phyloP scores from a whole-genome alignment of 92 coral and sea anemone species.

The Pocillopora meandrina region DNA sequence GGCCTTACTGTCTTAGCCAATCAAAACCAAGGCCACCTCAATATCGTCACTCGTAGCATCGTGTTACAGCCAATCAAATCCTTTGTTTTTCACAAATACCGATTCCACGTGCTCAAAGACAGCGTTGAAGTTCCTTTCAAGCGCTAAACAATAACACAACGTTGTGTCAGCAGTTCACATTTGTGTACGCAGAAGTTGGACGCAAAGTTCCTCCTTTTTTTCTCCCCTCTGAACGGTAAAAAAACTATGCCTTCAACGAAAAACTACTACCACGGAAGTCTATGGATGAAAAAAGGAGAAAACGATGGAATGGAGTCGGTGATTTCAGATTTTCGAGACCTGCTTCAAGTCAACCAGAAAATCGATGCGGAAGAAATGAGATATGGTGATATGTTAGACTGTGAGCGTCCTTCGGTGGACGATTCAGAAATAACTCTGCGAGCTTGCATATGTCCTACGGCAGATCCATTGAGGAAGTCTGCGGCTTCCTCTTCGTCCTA shows the following conservation, averaged over 20 bases:
- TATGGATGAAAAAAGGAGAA: constrained; percentile 64
- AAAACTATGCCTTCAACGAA: constrained; percentile 67
- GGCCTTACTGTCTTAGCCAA: constrained; percentile 72
- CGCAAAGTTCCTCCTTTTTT: not conserved
- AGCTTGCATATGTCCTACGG: constrained; percentile 79
- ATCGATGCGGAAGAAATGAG: constrained; percentile 40
- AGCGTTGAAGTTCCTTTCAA: constrained; percentile 67
- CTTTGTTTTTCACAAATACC: constrained; percentile 59
- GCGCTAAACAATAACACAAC: constrained; percentile 38
- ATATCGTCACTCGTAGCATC: constrained; percentile 59
- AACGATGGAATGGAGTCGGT: constrained; percentile 76
- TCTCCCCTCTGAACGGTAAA: not conserved
- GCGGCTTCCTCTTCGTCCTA: constrained; percentile 71
- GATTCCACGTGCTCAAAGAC: constrained; percentile 82
- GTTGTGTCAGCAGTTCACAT: constrained; percentile 21
- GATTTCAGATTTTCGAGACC: constrained; percentile 83
- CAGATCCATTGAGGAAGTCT: constrained; percentile 81
- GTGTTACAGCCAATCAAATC: constrained; percentile 64
- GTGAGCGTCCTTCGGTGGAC: constrained; percentile 39
- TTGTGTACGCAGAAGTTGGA: constrained; percentile 14
- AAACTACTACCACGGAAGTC: constrained; percentile 68
- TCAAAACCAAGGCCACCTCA: constrained; percentile 41
- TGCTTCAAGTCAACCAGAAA: constrained; percentile 71
- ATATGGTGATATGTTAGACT: constrained; percentile 31
- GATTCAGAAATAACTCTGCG: constrained; percentile 48